Percentiles rank a stretch among this genome's conserved stretches.
Evolutionary conservation across 1,140 invertebrate genomes (phyloP).

Genomic region (Teleogryllus occipitalis): DNA sequence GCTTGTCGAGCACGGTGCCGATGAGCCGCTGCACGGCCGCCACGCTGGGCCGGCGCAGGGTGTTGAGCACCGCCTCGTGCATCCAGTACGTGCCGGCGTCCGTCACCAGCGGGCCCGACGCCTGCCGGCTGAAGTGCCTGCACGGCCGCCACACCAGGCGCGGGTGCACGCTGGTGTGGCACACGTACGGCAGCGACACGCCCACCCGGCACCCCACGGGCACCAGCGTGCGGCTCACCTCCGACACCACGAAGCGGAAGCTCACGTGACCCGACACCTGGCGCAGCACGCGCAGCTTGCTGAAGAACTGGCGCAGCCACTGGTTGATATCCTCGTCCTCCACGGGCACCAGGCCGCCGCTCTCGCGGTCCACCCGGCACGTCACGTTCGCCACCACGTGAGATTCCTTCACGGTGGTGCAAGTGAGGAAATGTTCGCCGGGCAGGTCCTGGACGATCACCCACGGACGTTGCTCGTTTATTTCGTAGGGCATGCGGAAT

Average conservation of each 20-base stretch:
- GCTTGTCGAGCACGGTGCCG: constrained; percentile 57
- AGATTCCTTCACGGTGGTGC: constrained; percentile 68
- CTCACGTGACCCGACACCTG: constrained; percentile 65
- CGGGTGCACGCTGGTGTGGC: constrained; percentile 57
- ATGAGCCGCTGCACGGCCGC: constrained; percentile 48
- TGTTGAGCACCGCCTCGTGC: constrained; percentile 42
- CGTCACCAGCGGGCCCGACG: constrained; percentile 41
- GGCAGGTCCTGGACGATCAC: constrained; percentile 62
- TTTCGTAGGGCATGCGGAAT: constrained; percentile 41
- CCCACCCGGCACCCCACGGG: constrained; percentile 63
- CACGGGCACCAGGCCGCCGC: constrained; percentile 52
- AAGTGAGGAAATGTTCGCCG: constrained; percentile 65
- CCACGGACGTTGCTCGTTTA: constrained; percentile 64
- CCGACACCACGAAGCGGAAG: constrained; percentile 54
- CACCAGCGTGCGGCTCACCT: constrained; percentile 40
- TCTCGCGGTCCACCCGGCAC: constrained; percentile 55
- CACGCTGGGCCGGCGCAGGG: constrained; percentile 37
- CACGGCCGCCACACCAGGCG: constrained; percentile 53
- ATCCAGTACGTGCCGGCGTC: constrained; percentile 41
- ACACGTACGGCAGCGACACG: constrained; percentile 66
- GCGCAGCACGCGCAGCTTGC: constrained; percentile 46
- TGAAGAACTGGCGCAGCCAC: constrained; percentile 64
- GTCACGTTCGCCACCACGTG: constrained; percentile 67
- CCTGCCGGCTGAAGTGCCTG: constrained; percentile 47
- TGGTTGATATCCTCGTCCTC: constrained; percentile 54